These are phyloP conservation scores for Drosophila bifasciata DNA, from an alignment of 1,140 invertebrate species.

Conservation along the genomic window DNA sequence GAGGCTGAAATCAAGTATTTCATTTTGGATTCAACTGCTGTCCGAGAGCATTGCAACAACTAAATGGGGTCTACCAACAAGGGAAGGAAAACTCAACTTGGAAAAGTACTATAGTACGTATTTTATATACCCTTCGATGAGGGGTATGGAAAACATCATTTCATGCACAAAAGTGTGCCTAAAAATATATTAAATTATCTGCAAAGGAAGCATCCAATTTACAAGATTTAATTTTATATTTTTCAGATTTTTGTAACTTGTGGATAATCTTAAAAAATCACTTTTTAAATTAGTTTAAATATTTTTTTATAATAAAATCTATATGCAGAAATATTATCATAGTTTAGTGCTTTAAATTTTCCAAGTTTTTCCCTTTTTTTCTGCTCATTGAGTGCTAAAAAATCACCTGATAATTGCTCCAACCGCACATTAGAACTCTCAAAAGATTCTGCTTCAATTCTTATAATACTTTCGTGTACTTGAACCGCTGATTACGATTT, in stretches of 20 bases:
- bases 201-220: no score
- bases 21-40: slow-evolving; percentile 82
- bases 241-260: not conserved
- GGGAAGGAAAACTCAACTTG: slow-evolving; percentile 12
- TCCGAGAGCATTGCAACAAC: slow-evolving; percentile 72
- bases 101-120: not conserved
- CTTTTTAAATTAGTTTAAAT: not conserved
- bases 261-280: no score
- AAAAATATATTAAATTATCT: no score
- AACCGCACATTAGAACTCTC: slow-evolving; percentile 22
- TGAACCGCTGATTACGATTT: no score
- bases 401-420: slow-evolving; percentile 29
- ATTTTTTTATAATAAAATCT: no score
- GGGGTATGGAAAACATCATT: no score
- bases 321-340: slow-evolving; percentile 10
- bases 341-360: no score
- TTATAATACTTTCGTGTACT: slow-evolving; percentile 24
- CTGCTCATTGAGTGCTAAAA: no score
- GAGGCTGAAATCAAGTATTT: slow-evolving; percentile 81
- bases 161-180: no score
- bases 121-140: no score
- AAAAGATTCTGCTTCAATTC: slow-evolving; percentile 30
- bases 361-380: no score
- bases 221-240: no score
- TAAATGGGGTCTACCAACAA: slow-evolving; percentile 34